Conservation (phyloP, 2,797 vertebrate genomes). For the Sandelia bainsii region DNA sequence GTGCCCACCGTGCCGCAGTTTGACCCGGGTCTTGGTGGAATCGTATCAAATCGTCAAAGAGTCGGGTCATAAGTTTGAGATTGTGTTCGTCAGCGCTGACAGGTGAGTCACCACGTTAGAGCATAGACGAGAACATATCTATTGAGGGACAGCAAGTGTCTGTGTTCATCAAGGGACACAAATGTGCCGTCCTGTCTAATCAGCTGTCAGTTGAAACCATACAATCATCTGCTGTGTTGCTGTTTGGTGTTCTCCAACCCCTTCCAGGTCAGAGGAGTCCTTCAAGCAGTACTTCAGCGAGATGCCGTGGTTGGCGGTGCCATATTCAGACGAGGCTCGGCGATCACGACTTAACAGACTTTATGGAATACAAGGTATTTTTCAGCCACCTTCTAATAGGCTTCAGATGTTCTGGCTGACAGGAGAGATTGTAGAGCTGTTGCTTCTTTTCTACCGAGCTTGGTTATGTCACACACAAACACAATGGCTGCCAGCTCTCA, state of each 20-base stretch:
- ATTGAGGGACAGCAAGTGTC: neutral
- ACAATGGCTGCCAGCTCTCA: slow-evolving; percentile 45
- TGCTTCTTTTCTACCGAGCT: neutral
- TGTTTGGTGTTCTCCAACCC: neutral
- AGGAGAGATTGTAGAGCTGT: neutral
- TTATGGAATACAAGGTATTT: slow-evolving; percentile 96
- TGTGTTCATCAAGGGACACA: neutral
- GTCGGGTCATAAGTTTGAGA: slow-evolving; percentile 96
- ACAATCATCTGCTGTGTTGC: slow-evolving; percentile 1
- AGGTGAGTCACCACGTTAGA: slow-evolving; percentile 80
- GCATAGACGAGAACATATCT: neutral
- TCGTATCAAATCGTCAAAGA: slow-evolving; percentile 95
- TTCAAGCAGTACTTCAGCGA: slow-evolving; percentile 99
- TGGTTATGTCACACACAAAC: slow-evolving; percentile 32
- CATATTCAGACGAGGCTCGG: slow-evolving; percentile 92
- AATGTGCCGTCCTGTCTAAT: neutral
- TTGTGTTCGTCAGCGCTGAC: slow-evolving; percentile 97
- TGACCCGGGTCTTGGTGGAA: slow-evolving; percentile 95
- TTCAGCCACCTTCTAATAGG: neutral
- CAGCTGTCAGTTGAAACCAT: neutral
- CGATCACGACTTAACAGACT: slow-evolving; percentile 96
- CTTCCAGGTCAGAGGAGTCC: slow-evolving; percentile 94
- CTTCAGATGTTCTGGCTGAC: slow-evolving; percentile 5
- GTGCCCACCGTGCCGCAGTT: slow-evolving; percentile 96
- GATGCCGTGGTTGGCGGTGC: slow-evolving; percentile 98